Evolutionary conservation across 2,797 vertebrate genomes (phyloP), one percentile per base, ranked within the genome.

Genomic region (Falco novaeseelandiae): DNA sequence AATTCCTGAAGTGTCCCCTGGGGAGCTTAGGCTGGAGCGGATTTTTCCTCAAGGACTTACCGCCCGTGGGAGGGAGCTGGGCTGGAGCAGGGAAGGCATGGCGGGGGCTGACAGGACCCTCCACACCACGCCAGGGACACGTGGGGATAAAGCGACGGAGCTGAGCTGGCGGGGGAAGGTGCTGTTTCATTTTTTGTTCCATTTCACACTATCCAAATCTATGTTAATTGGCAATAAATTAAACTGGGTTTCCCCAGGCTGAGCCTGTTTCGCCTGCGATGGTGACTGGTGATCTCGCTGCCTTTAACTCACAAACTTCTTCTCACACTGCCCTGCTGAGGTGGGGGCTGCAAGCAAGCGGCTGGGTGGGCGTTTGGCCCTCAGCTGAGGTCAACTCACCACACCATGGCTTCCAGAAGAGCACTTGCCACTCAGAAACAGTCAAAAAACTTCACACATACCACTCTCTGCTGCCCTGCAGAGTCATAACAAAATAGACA

Each of bases 381-480:
- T 73, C 19, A 36, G 70, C 19, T 40, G 26, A 2, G 2, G 55
- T 7, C 16, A 42, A 36, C 32, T 40, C 38, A 20, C 27, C 25
- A n/a, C 46, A 30, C 19, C 1, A 2, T 29, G 13, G 77, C 87
- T 77, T 96, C 95, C 95, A 93, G 93, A 95, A 95, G 94, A 92
- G 90, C 94, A 62, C 63, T 71, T 74, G 90, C 96, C 95, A 93
- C 84, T 78, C 61, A 63, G 30, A n/a, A 76, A 85, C 79, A 36
- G 95, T 79, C 79, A 96, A 92, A 97, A 92, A 95, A 9, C 66
- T 74, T 96, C 93, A 95, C 94, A 67, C 57, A 9, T 44, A 81
- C 79, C 95, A 19, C 73, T 89, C 90, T 77, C 90, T 95, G 49
- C 85, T 83, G 52, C n/a, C n/a, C 78, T 22, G 38, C 59, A 82